A percentile compares a stretch with the other conserved stretches of the same genome.
phyloP scores from a whole-genome alignment of 2,797 vertebrate genomes.

The Sylvilagus floridanus region DNA sequence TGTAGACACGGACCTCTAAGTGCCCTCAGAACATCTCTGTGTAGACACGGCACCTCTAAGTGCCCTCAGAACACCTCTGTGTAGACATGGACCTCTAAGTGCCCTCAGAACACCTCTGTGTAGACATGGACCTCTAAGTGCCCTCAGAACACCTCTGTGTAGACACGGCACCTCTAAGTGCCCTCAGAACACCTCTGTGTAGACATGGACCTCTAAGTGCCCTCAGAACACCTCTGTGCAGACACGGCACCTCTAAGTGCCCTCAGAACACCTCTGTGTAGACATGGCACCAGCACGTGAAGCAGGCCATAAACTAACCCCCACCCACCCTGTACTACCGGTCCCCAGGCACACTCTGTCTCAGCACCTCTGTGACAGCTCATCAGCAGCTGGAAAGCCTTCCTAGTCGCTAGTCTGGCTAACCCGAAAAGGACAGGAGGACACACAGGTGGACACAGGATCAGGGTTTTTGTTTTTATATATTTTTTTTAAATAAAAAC shows the following conservation, averaged over 20 bases:
- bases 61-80: slow-evolving; percentile 39
- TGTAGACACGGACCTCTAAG: slow-evolving; percentile 36
- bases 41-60: background rate
- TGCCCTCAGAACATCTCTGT: too few species aligned
- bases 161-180: background rate
- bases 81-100: slow-evolving; percentile 39
- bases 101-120: too few species aligned
- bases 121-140: too few species aligned
- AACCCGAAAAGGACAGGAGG: background rate
- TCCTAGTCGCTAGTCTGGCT: background rate
- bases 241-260: background rate
- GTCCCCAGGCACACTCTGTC: background rate
- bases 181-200: slow-evolving; percentile 49
- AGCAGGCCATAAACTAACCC: slow-evolving; percentile 42
- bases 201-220: too few species aligned
- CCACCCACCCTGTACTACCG: background rate
- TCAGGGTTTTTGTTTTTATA: background rate
- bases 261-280: slow-evolving; percentile 53
- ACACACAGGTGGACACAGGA: background rate
- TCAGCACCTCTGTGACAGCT: background rate
- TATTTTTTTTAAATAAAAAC: background rate
- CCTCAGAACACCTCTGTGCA: too few species aligned
- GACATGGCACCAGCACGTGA: slow-evolving; percentile 18
- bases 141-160: too few species aligned
- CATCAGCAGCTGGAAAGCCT: background rate